Percentiles rank a stretch among this genome's conserved stretches.
phyloP scores from a whole-genome alignment of 1,140 invertebrate genomes.

The Coelopa frigida region DNA sequence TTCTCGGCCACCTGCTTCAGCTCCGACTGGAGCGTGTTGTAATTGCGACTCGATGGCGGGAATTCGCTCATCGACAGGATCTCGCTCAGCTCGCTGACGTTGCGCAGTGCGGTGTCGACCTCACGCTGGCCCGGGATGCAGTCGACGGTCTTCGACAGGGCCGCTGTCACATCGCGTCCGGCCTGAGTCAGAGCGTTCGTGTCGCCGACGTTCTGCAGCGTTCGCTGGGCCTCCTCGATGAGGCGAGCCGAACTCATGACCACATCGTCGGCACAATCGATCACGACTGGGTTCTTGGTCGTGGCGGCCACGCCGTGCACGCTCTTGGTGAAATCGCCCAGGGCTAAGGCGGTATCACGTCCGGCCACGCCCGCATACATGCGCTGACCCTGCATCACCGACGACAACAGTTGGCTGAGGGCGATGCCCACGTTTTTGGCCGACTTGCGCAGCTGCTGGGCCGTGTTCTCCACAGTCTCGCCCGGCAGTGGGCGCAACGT shows the following conservation, averaged over 20 bases:
- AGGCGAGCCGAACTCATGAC: conserved; percentile 66
- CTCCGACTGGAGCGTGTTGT: conserved; percentile 78
- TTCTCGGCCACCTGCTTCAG: conserved; percentile 73
- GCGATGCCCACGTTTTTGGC: conserved; percentile 56
- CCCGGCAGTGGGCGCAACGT: conserved; percentile 75
- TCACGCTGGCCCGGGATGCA: conserved; percentile 84
- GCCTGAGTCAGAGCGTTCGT: conserved; percentile 54
- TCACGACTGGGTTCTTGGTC: conserved; percentile 41
- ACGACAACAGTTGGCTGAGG: conserved; percentile 77
- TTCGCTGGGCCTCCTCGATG: conserved; percentile 68
- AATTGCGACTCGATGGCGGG: conserved; percentile 63
- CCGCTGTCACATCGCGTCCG: conserved; percentile 49
- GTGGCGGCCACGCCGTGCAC: conserved; percentile 66
- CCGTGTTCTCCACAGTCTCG: conserved; percentile 73
- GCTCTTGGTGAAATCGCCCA: conserved; percentile 63
- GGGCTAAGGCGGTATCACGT: conserved; percentile 66
- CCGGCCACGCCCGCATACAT: conserved; percentile 77
- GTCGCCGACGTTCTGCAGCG: conserved; percentile 55
- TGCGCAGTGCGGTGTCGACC: conserved; percentile 76
- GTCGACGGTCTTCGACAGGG: conserved; percentile 54
- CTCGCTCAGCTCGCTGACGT: conserved; percentile 69
- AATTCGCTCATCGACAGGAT: conserved; percentile 65
- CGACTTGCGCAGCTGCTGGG: conserved; percentile 61
- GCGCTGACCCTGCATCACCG: conserved; percentile 76
- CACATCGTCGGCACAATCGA: conserved; percentile 71